Evolutionary conservation across 2,888 invertebrate genomes (phyloP).

Genomic region (Anaspis maculata): DNA sequence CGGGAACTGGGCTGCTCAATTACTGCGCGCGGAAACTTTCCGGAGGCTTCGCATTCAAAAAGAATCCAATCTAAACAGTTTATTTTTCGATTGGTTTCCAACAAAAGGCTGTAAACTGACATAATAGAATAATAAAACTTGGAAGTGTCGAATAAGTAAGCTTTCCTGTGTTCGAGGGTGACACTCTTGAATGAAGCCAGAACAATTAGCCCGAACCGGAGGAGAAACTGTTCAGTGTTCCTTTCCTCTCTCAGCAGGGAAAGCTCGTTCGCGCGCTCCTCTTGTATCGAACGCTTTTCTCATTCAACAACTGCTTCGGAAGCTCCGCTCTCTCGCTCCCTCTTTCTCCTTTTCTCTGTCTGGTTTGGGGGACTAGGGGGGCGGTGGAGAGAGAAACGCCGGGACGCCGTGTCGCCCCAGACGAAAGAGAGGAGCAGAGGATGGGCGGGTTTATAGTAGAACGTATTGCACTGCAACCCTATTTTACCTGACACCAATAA

Average conservation of each 20-base stretch:
- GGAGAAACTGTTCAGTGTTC: constrained; percentile 13
- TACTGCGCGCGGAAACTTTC: no score
- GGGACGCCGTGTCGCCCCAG: no score
- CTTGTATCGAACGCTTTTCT: constrained; percentile 11
- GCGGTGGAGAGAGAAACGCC: no score
- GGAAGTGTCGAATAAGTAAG: constrained; percentile 17
- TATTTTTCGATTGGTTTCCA: constrained; percentile 10
- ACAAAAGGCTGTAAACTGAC: constrained; percentile 15
- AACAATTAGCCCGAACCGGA: constrained; percentile 13
- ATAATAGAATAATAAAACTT: constrained; percentile 17
- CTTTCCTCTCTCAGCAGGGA: constrained; percentile 1
- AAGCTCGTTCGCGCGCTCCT: not conserved
- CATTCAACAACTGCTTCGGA: constrained; percentile 5
- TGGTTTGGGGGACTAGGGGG: no score
- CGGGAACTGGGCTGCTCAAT: no score
- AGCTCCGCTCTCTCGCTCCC: not conserved
- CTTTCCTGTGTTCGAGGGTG: constrained; percentile 15
- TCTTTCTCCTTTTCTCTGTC: no score
- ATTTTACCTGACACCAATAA: constrained; percentile 12
- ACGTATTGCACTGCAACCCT: constrained; percentile 9
- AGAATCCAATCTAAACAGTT: no score
- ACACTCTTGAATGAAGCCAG: constrained; percentile 16
- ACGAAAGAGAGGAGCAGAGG: no score
- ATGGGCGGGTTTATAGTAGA: constrained; percentile 8
- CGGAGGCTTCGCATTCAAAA: no score